A percentile compares a stretch with the other conserved stretches of the same genome.
These are phyloP conservation scores for Thamnophis elegans DNA, from an alignment of 2,797 vertebrate species.

Conservation along the genomic window DNA sequence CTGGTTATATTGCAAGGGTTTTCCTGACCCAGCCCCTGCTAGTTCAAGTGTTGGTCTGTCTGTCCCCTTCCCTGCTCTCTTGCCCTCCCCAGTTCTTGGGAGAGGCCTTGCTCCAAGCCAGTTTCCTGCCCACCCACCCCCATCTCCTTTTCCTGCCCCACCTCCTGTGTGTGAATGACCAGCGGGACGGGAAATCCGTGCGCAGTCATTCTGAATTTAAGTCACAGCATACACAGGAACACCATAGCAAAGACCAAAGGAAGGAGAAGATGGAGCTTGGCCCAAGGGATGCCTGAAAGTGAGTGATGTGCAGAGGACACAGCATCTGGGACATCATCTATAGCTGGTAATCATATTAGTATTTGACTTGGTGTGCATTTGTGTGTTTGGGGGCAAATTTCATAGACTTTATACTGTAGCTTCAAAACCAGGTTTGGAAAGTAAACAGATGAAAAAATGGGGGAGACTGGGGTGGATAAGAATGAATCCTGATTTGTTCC, in stretches of 20 bases:
- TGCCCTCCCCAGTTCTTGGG: constrained; percentile 27
- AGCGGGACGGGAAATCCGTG: constrained; percentile 35
- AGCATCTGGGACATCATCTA: background rate
- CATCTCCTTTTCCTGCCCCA: constrained; percentile 42
- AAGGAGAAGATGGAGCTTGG: constrained; percentile 21
- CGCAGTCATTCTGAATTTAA: constrained; percentile 16
- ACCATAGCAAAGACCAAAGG: constrained; percentile 37
- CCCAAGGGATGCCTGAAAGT: background rate
- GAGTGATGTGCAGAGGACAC: background rate
- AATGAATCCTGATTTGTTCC: background rate
- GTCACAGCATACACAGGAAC: background rate
- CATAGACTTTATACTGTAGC: background rate
- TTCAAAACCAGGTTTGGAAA: background rate
- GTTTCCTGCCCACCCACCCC: constrained; percentile 31
- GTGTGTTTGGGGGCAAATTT: background rate
- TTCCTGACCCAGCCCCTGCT: background rate
- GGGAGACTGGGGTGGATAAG: no score
- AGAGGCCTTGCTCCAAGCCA: constrained; percentile 31
- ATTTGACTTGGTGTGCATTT: background rate
- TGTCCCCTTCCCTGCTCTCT: background rate
- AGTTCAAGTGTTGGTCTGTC: background rate
- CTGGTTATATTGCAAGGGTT: background rate
- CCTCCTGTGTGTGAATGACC: constrained; percentile 23
- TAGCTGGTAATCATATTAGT: background rate
- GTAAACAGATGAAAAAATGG: background rate